Evolutionary conservation across 2,113 vertebrate species (phyloP).

Genomic region (Nibea coibor): DNA sequence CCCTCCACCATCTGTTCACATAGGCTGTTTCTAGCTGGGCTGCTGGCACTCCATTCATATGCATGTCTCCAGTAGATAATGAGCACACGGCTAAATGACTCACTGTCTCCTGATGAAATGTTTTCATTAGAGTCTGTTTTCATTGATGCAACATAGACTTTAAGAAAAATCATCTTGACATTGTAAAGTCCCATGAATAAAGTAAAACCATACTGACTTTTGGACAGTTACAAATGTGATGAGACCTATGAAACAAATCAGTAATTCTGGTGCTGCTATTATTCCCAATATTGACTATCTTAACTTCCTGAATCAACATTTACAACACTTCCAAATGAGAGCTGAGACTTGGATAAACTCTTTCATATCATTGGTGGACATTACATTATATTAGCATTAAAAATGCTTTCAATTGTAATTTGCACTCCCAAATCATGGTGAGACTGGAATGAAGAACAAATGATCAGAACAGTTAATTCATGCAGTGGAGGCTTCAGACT

Average conservation of each 20-base stretch:
- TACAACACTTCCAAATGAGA: too few relatives aligned
- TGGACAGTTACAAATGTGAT: too few relatives aligned
- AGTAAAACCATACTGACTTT: background rate
- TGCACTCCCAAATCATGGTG: too few relatives aligned
- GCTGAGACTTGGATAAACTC: too few relatives aligned
- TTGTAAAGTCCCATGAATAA: background rate
- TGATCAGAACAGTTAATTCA: too few relatives aligned
- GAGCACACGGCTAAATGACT: slow-evolving; percentile 32
- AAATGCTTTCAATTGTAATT: too few relatives aligned
- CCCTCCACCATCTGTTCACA: slow-evolving; percentile 59
- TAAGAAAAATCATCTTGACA: background rate
- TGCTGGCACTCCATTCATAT: slow-evolving; percentile 42
- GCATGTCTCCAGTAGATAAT: slow-evolving; percentile 44
- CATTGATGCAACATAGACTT: slow-evolving; percentile 13
- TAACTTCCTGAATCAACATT: too few relatives aligned
- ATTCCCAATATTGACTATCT: background rate
- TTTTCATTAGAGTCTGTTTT: slow-evolving; percentile 14
- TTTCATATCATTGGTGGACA: too few relatives aligned
- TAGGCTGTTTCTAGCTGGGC: slow-evolving; percentile 42
- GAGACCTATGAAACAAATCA: background rate
- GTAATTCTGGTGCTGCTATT: background rate
- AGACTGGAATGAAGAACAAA: too few relatives aligned
- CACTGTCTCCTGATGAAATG: slow-evolving; percentile 22
- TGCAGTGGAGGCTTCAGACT: too few relatives aligned
- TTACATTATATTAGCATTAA: too few relatives aligned